Conservation (phyloP, 1,140 invertebrate species). For the Neomicropteryx cornuta region DNA sequence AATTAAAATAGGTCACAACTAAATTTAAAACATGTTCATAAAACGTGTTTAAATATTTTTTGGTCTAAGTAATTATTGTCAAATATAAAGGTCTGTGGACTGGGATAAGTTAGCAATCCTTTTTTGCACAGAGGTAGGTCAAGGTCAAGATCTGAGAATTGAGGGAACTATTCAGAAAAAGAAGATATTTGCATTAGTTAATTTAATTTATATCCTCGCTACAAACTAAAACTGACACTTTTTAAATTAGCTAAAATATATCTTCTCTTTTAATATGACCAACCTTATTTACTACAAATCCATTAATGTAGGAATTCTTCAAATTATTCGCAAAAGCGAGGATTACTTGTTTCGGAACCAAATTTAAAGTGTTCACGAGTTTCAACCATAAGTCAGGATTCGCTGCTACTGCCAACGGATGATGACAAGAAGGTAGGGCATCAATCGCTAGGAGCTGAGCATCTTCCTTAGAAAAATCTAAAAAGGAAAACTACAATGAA, state of each 20-base stretch:
- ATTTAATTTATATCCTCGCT: too few species aligned
- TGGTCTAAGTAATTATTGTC: too few species aligned
- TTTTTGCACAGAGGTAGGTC: too few species aligned
- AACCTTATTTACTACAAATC: slow-evolving; percentile 43
- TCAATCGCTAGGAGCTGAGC: slow-evolving; percentile 44
- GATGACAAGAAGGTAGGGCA: slow-evolving; percentile 52
- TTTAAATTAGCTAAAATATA: too few species aligned
- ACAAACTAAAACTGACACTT: too few species aligned
- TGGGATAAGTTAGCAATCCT: too few species aligned
- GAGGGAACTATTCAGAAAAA: too few species aligned
- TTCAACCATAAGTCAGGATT: slow-evolving; percentile 49
- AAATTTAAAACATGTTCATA: slow-evolving; percentile 10
- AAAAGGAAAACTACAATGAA: slow-evolving; percentile 15
- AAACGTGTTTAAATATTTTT: too few species aligned
- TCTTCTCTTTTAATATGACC: slow-evolving; percentile 25
- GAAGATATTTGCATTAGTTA: too few species aligned
- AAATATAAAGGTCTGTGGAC: too few species aligned
- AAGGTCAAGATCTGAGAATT: too few species aligned
- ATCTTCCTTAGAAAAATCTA: slow-evolving; percentile 37
- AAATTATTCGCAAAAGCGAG: slow-evolving; percentile 41
- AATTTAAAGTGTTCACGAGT: slow-evolving; percentile 42
- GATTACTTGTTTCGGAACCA: slow-evolving; percentile 45
- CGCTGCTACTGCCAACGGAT: slow-evolving; percentile 47
- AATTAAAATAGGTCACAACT: slow-evolving; percentile 2
- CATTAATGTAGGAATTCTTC: slow-evolving; percentile 45